Conservation (phyloP, 1,140 invertebrate genomes). For the Drosophila murphyi region DNA sequence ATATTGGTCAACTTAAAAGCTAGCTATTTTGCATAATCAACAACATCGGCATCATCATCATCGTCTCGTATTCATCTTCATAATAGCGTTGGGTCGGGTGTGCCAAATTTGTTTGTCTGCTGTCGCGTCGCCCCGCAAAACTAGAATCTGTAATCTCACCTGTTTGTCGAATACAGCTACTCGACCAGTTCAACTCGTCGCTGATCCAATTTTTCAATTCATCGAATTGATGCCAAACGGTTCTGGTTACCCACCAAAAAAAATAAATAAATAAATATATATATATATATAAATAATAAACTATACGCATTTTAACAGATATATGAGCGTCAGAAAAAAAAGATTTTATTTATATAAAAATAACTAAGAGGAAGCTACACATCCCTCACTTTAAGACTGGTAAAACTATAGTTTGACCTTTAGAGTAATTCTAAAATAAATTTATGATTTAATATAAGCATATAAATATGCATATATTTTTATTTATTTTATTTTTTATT, state of each 20-base stretch:
- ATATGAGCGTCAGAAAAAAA: too few relatives aligned
- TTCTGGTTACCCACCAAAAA: conserved; percentile 21
- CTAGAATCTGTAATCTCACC: conserved; percentile 41
- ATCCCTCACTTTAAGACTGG: too few relatives aligned
- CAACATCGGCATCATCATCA: conserved; percentile 20
- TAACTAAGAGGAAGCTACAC: too few relatives aligned
- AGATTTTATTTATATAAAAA: too few relatives aligned
- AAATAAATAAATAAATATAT: not conserved
- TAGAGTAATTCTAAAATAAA: too few relatives aligned
- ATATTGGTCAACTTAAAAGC: conserved; percentile 71
- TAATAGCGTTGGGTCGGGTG: conserved; percentile 39
- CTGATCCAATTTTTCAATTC: conserved; percentile 41
- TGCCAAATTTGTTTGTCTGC: conserved; percentile 59
- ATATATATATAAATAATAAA: not conserved
- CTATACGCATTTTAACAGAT: not conserved
- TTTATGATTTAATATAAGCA: too few relatives aligned
- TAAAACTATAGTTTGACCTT: too few relatives aligned
- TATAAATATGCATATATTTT: too few relatives aligned
- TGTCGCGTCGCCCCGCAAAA: conserved; percentile 37
- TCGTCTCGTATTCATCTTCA: conserved; percentile 26
- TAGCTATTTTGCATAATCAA: conserved; percentile 53
- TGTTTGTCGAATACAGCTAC: not conserved
- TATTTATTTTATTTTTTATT: too few relatives aligned
- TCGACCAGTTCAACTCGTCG: conserved; percentile 35
- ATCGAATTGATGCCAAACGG: conserved; percentile 39